Percentiles rank a stretch among this genome's conserved stretches.
These are phyloP conservation scores for Yasuhikotakia modesta DNA, from an alignment of 2,797 vertebrate genomes.

Conservation along the genomic window DNA sequence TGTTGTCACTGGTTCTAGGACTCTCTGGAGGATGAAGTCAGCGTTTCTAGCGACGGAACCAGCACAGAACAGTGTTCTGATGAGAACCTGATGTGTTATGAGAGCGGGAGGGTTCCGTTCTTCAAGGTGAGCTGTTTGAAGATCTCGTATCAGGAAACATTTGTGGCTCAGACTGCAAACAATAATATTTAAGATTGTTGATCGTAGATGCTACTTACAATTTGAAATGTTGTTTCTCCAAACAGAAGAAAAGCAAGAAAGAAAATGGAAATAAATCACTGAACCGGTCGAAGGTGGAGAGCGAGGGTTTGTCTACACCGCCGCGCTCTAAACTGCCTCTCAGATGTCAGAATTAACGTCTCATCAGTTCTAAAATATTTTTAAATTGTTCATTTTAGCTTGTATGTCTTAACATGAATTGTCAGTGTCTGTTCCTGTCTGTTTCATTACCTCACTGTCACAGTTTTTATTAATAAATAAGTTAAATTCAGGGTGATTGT, in stretches of 20 bases:
- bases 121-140: constrained; percentile 98
- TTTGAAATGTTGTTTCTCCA: neutral
- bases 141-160: neutral
- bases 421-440: constrained; percentile 11
- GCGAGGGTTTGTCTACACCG: constrained; percentile 58
- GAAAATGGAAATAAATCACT: constrained; percentile 77
- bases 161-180: neutral
- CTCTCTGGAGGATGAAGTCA: constrained; percentile 76
- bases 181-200: too few species aligned
- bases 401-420: constrained; percentile 19
- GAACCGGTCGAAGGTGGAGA: constrained; percentile 74
- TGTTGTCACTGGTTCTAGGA: constrained; percentile 74
- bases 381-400: constrained; percentile 7
- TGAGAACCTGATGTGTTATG: constrained; percentile 76
- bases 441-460: constrained; percentile 26
- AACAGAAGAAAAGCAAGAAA: constrained; percentile 82
- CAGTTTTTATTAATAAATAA: constrained; percentile 33
- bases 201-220: neutral
- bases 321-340: constrained; percentile 83
- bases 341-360: constrained; percentile 77
- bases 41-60: constrained; percentile 70
- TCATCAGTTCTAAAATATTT: neutral
- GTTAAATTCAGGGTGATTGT: constrained; percentile 32
- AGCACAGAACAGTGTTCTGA: constrained; percentile 75
- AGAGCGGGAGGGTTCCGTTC: constrained; percentile 84